Conservation (phyloP, 2,888 invertebrate genomes). For the Eucriotettix oculatus region DNA sequence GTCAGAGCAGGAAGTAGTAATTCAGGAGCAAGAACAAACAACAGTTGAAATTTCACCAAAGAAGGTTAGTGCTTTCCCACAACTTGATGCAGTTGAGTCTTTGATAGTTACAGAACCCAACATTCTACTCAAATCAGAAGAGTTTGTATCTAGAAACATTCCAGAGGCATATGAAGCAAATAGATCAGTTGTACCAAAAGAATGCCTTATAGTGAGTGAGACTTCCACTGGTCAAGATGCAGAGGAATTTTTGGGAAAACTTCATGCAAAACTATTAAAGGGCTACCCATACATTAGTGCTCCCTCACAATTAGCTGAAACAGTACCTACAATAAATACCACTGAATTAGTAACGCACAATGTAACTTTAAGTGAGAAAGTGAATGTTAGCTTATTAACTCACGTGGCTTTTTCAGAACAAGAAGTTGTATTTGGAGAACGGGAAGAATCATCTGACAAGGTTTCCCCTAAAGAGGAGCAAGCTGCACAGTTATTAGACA, state of each 20-base stretch:
- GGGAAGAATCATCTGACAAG: slow-evolving; percentile 20
- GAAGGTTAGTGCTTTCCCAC: slow-evolving; percentile 33
- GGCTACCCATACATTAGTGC: slow-evolving; percentile 12
- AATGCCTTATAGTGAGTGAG: too few relatives aligned
- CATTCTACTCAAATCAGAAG: slow-evolving; percentile 24
- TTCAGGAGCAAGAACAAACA: slow-evolving; percentile 40
- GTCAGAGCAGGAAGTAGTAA: slow-evolving; percentile 44
- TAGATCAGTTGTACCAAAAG: not conserved
- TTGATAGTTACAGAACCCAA: slow-evolving; percentile 34
- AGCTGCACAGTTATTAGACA: slow-evolving; percentile 24
- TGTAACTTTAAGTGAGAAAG: slow-evolving; percentile 22
- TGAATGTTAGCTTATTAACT: slow-evolving; percentile 33
- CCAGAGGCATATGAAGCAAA: slow-evolving; percentile 61
- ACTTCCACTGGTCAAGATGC: too few relatives aligned
- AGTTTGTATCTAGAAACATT: slow-evolving; percentile 39
- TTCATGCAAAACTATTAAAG: slow-evolving; percentile 22
- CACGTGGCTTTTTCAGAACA: slow-evolving; percentile 32
- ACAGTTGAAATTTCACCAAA: slow-evolving; percentile 25
- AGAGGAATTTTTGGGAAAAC: too few relatives aligned
- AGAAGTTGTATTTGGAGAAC: slow-evolving; percentile 28
- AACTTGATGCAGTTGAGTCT: slow-evolving; percentile 43
- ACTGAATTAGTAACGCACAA: slow-evolving; percentile 17
- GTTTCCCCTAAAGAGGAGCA: slow-evolving; percentile 8
- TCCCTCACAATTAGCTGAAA: slow-evolving; percentile 32
- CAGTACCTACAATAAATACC: slow-evolving; percentile 29